These are phyloP conservation scores for Epinotia nisella DNA, from an alignment of 2,888 invertebrate genomes.

Conservation along the genomic window DNA sequence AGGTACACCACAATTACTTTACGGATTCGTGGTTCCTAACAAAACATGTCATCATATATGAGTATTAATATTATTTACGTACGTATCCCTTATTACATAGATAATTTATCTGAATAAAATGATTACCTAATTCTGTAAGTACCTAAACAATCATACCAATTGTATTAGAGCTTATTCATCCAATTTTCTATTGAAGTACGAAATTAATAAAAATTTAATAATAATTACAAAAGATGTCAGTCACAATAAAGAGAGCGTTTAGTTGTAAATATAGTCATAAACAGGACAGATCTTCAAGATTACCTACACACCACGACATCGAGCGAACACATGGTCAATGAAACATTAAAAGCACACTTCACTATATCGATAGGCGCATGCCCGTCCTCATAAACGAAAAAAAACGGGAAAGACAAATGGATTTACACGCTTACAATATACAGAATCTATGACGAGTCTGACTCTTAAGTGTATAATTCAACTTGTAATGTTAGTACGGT, in stretches of 20 bases:
- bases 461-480: constrained; percentile 69
- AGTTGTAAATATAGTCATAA: constrained; percentile 11
- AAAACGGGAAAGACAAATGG: constrained; percentile 82
- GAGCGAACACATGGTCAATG: constrained; percentile 55
- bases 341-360: constrained; percentile 57
- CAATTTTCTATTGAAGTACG: constrained; percentile 17
- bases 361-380: constrained; percentile 57
- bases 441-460: constrained; percentile 73
- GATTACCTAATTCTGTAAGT: constrained; percentile 64
- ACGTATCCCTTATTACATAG: constrained; percentile 50
- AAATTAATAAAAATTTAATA: constrained; percentile 23
- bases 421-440: constrained; percentile 79
- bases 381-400: constrained; percentile 63
- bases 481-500: constrained; percentile 56
- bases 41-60: constrained; percentile 47
- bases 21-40: constrained; percentile 42
- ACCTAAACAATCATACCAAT: constrained; percentile 55
- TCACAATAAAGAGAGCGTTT: constrained; percentile 37
- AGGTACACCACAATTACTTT: constrained; percentile 22
- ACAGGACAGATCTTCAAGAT: constrained; percentile 25
- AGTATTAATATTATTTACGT: constrained; percentile 52
- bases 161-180: constrained; percentile 23
- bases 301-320: constrained; percentile 59
- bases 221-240: constrained; percentile 34
- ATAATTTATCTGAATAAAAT: constrained; percentile 57